Conservation (phyloP, 2,888 invertebrate genomes). For the Dexiosoma caninum region DNA sequence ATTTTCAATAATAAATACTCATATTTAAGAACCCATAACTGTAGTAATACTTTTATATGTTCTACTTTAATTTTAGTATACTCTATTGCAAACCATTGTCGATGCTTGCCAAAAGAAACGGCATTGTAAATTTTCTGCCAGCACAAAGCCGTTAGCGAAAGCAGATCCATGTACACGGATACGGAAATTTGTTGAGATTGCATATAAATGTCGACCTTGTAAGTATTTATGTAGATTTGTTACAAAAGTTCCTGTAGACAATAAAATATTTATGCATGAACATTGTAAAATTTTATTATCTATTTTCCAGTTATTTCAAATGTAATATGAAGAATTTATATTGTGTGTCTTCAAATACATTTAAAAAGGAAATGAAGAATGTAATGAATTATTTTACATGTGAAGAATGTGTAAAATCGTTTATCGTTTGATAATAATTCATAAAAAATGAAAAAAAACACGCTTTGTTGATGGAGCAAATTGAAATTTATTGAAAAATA, state of each 20-base stretch:
- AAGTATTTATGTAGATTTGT: conserved; percentile 79
- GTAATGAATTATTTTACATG: not conserved
- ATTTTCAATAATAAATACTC: conserved; percentile 29
- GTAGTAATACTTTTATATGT: not conserved
- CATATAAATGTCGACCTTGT: conserved; percentile 98
- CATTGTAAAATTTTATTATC: not conserved
- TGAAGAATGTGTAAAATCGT: not conserved
- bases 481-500: no score
- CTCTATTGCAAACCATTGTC: conserved; percentile 94
- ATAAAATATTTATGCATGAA: not conserved
- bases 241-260: not conserved
- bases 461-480: no score
- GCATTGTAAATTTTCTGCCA: conserved; percentile 93
- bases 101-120: conserved; percentile 95
- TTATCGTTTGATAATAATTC: not conserved
- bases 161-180: conserved; percentile 95
- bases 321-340: no score
- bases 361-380: no score
- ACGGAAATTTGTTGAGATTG: conserved; percentile 95
- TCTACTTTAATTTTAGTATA: conserved; percentile 81
- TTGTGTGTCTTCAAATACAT: no score
- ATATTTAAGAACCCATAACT: conserved; percentile 14
- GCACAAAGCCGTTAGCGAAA: conserved; percentile 88
- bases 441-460: no score
- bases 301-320: no score